Conservation (phyloP, 1,140 invertebrate genomes). For the Chionoecetes opilio region DNA sequence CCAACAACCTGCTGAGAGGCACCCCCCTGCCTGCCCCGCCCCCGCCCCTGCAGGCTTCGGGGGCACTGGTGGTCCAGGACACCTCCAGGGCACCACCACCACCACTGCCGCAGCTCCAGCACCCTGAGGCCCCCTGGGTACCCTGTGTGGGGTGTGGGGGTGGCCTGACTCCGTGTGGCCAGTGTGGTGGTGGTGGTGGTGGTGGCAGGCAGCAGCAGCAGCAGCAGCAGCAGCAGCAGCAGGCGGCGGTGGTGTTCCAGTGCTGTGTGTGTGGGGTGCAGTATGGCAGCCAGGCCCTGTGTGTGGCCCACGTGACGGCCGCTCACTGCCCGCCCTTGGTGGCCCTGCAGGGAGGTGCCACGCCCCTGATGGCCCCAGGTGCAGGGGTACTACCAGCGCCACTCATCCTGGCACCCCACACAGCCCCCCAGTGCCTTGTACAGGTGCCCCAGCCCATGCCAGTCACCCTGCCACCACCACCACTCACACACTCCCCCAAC, state of each 20-base stretch:
- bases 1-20: background rate
- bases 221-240: constrained; percentile 32
- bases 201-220: background rate
- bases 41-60: no score
- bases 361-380: constrained; percentile 33
- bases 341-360: constrained; percentile 57
- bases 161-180: constrained; percentile 36
- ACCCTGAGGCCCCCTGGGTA: background rate
- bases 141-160: constrained; percentile 33
- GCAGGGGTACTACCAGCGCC: background rate
- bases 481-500: background rate
- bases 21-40: background rate
- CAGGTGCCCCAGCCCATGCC: constrained; percentile 14
- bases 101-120: background rate
- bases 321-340: constrained; percentile 49
- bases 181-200: constrained; percentile 33
- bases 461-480: background rate
- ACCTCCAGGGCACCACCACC: background rate
- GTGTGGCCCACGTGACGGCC: constrained; percentile 54
- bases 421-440: constrained; percentile 35
- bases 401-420: constrained; percentile 41
- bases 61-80: no score
- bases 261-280: constrained; percentile 67
- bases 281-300: constrained; percentile 64
- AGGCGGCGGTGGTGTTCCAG: constrained; percentile 68